Conservation (phyloP, 2,113 vertebrate genomes). For the Piprites chloris region DNA sequence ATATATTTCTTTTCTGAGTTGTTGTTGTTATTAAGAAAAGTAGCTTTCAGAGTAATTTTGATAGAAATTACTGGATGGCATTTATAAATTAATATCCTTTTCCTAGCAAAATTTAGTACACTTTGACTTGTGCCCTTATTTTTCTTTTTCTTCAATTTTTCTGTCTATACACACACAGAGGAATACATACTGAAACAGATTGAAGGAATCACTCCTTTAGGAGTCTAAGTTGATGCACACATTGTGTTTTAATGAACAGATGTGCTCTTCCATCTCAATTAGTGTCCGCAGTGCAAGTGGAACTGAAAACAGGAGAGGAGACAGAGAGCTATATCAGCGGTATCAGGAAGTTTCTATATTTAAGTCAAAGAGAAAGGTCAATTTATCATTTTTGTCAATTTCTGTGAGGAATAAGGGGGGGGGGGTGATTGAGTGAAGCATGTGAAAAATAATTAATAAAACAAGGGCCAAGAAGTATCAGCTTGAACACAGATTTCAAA, state of each 20-base stretch:
- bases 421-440: neutral
- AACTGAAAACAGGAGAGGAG: neutral
- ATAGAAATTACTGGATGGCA: neutral
- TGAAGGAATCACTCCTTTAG: constrained; percentile 1
- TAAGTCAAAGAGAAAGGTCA: neutral
- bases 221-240: neutral
- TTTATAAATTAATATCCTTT: neutral
- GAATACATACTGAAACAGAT: neutral
- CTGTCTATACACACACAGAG: neutral
- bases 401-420: neutral
- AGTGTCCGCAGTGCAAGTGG: neutral
- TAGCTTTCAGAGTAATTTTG: neutral
- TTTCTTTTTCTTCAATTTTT: neutral
- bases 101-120: neutral
- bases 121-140: neutral
- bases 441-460: neutral
- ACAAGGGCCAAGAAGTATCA: neutral
- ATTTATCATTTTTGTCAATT: neutral
- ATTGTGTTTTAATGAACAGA: constrained; percentile 10
- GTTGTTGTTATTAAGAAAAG: neutral
- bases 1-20: neutral
- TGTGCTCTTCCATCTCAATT: constrained; percentile 39
- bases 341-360: neutral
- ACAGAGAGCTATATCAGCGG: neutral
- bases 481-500: neutral